These are phyloP conservation scores for Ptychadena robeensis DNA, from an alignment of 2,797 vertebrate genomes.

Conservation along the genomic window DNA sequence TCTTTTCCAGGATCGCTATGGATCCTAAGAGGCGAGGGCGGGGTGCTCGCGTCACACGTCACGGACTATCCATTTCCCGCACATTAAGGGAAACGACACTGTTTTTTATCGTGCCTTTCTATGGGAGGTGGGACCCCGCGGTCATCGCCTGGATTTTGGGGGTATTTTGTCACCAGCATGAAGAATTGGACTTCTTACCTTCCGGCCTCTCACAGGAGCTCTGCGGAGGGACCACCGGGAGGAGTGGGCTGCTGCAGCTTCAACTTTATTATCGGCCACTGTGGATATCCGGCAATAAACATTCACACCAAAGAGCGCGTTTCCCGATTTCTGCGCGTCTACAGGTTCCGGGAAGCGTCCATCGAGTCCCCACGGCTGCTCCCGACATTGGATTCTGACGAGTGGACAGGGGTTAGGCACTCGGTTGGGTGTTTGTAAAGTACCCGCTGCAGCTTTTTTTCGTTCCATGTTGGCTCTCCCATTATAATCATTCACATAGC, in stretches of 20 bases:
- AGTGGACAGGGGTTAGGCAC: too few relatives aligned
- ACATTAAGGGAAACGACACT: not conserved
- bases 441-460: too few relatives aligned
- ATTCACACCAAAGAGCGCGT: not conserved
- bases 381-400: too few relatives aligned
- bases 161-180: not conserved
- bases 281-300: not conserved
- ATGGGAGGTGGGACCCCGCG: not conserved
- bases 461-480: too few relatives aligned
- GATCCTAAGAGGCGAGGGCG: constrained; percentile 66
- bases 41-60: not conserved
- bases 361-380: too few relatives aligned
- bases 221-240: not conserved
- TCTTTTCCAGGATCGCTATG: constrained; percentile 74
- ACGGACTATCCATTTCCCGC: not conserved
- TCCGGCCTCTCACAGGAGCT: not conserved
- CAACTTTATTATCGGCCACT: not conserved
- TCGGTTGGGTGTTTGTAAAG: too few relatives aligned
- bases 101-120: not conserved
- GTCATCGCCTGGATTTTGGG: not conserved
- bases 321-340: too few relatives aligned
- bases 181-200: not conserved
- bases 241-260: not conserved
- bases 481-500: too few relatives aligned
- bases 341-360: too few relatives aligned